Base-by-base conservation (phyloP, 2,113 vertebrate genomes). In the Otocyon megalotis region DNA sequence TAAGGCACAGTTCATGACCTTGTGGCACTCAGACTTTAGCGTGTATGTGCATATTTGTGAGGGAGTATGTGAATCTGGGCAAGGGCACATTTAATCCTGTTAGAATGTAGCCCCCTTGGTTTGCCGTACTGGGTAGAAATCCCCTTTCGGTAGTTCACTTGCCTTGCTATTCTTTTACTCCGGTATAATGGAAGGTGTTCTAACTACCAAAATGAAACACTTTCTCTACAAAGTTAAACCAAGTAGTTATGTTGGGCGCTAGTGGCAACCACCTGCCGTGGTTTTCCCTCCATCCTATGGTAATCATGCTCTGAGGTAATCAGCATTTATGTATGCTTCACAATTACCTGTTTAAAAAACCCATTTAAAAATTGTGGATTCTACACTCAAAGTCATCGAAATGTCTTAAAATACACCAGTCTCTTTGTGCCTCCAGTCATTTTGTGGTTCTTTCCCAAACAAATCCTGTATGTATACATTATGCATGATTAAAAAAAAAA, bases 301-400 rank as follows among this genome's bases (percentile, higher is more conserved):
- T 88, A 54, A 77, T 82, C 13, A 63, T 48, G 56, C 35, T 89
- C 4, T 67, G 58, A 94, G 71, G 88, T 83, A 0, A 0, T 14
- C 81, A 28, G 17, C 19, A 74, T 93, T 94, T 97, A 67, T n/a
- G 96, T 82, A 11, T 11, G 86, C 67, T 93, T 97, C 72, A 92
- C 96, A 89, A 96, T 93, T 77, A 89, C 96, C 97, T 97, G 77
- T 88, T 97, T 98, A 96, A 97, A 98, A 96, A 69, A 93, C 30
- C 93, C 81, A 19, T 22, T 77, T 65, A 71, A 86, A 60, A 58
- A 80, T 72, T 94, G 96, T 92, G 54, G 62, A 84, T 88, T 97
- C 93, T 83, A 71, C 72, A 74, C 96, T 94, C 92, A 71, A 82
- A 97, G 62, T 96, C 92, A 71, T 35, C 30, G 37, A 95, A 96